Evolutionary conservation across 2,113 vertebrate genomes (phyloP), one percentile per base, ranked within the genome.

Genomic region (Tetrax tetrax): DNA sequence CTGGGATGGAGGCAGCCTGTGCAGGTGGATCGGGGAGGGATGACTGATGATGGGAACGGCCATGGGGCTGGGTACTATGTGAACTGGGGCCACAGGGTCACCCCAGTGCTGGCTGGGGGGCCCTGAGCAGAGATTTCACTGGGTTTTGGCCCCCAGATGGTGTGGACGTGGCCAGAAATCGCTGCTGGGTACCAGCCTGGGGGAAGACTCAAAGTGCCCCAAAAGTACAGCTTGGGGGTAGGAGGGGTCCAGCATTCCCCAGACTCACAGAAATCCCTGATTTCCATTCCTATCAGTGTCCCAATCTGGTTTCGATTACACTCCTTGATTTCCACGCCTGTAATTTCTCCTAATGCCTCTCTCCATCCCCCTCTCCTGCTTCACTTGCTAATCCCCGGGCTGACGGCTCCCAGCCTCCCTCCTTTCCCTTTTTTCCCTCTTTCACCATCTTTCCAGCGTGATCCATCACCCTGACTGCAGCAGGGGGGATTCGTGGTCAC

Each of bases 251-350:
- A 80, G 60, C 77, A 7, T 35, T 41, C 70, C 87, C 28, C 14
- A 41, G 47, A 11, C 48, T 57, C 79, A 11, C 76, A 20, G 37
- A 79, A 72, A 83, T 43, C 1, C 91, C 88, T 69, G 92, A 80
- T 83, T 96, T 70, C 87, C 81, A 71, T 87, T 38, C 38, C 47
- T 57, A 31, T 81, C 78, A 15, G 90, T 6, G 27, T 83, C 85
- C 82, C 76, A 27, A 14, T 87, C 96, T 97, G 97, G 56, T 97
- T 97, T 86, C 25, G 45, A 95, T 97, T 92, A 92, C 38, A 7
- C 66, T 57, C 79, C 87, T 45, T 1, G 59, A 69, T 91, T 93
- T 38, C 29, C 93, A 48, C 59, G 92, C 71, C 68, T 69, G 71
- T 77, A 33, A 91, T 94, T 95, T 83, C 96, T 94, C 84, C 33